Evolutionary conservation across 2,888 invertebrate genomes (phyloP), one percentile per base, ranked within the genome.

Genomic region (Polydesmus complanatus): DNA sequence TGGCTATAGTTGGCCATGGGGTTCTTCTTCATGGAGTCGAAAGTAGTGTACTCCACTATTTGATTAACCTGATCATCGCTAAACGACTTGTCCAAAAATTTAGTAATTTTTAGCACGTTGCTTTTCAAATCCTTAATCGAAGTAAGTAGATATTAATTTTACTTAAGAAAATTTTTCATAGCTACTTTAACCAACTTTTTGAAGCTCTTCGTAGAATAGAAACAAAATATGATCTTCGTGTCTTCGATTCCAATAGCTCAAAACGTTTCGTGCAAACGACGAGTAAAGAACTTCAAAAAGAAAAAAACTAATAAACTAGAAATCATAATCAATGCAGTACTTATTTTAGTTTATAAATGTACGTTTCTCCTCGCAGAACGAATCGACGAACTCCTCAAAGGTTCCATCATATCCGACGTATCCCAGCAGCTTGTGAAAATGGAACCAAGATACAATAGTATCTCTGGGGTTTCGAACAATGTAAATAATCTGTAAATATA

Each of bases 401-500:
- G 37, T 22, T 22, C 56, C 56, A 3, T 27, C n/a, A 22, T 56
- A 56, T 18, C 18, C 5, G 19, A 2, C 27, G 8, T 48, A 56
- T 21, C 37, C 48, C 21, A 56, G 22, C 56, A 47, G 8, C 22
- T 56, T 27, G 37, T 47, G 27, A 21, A 56, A 56, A 21, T 48
- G 48, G n/a, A 47, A 56, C 1, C 18, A 21, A 2, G 56, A 56
- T 23, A 56, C 56, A 3, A 47, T 22, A 8, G 56, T 56, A 47
- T 56, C 56, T 21, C 22, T 56, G 2, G 56, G 56, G 37, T 56
- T 78, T 90, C 90, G 27, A 90, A 78, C 53, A 87, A 77, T 0
- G 89, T 88, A 59, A 85, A 85, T 54, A 90, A 68, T 88, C 86
- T 3, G 84, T 83, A 62, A 94, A 81, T n/a, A n/a, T n/a, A n/a